Conservation (phyloP, 2,888 invertebrate species). For the Mamestra brassicae region DNA sequence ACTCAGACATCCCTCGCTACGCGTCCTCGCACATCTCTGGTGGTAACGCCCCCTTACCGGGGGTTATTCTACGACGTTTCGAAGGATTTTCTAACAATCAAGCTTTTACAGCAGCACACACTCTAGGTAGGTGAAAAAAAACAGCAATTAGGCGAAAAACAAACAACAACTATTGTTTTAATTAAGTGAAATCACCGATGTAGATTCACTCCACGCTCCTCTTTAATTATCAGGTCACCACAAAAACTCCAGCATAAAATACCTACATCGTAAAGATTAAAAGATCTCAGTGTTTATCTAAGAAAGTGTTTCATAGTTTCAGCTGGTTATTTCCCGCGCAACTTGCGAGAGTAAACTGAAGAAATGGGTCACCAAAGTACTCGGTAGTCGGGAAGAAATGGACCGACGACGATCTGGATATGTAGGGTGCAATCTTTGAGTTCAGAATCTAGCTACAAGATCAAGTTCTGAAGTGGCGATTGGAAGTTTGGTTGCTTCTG, state of each 20-base stretch:
- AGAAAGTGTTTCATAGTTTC: conserved; percentile 42
- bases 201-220: conserved; percentile 16
- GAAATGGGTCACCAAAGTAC: conserved; percentile 54
- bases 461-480: conserved; percentile 30
- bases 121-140: conserved; percentile 20
- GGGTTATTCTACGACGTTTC: no score
- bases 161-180: conserved; percentile 41
- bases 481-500: conserved; percentile 33
- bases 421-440: conserved; percentile 19
- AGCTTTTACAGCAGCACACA: not conserved
- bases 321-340: conserved; percentile 30
- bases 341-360: conserved; percentile 36
- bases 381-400: conserved; percentile 34
- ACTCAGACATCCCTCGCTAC: no score
- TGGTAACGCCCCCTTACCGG: no score
- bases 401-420: conserved; percentile 34
- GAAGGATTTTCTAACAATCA: not conserved
- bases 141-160: conserved; percentile 19
- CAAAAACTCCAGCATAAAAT: conserved; percentile 17
- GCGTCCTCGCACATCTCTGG: no score
- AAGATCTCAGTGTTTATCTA: conserved; percentile 38
- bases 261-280: conserved; percentile 39
- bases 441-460: conserved; percentile 20
- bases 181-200: conserved; percentile 16
- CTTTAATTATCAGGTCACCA: conserved; percentile 22